Base-by-base conservation (phyloP, 2,797 vertebrate genomes). In the Darevskia nairensis region DNA sequence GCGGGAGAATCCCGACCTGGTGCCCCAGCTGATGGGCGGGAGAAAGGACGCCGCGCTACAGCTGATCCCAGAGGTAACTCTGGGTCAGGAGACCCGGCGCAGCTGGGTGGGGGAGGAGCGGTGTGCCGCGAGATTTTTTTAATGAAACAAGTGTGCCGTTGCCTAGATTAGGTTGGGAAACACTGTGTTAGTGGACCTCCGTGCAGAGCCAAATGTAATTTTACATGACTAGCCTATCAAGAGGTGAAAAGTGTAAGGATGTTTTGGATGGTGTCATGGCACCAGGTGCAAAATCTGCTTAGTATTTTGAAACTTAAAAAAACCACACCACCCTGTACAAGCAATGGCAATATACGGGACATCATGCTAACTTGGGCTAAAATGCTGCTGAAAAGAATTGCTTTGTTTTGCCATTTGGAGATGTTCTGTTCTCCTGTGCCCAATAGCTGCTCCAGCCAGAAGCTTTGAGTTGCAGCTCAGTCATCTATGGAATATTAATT, bases 311-410 rank as follows among this genome's bases (percentile, higher is more conserved):
- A 55, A 55, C 50, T 55, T 44, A 15, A 15, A 55, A 55, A 55
- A 55, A 55, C 10, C 35, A 89, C 27, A 41, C 39, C 59, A 87
- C 89, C 84, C 84, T 90, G 66, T 55, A 35, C 29, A 69, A 84
- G 86, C 74, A 86, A 35, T 79, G 50, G 13, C 50, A 55, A 13
- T 55, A 55, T 55, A 15, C 0, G 13, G 50, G 50, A 55, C 13
- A 55, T 55, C 50, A 55, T 55, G 13, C 13, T 55, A 55, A 15
- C 32, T 93, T 92, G 8, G 44, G 79, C 81, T 90, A 75, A 77
- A 89, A 80, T 35, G 77, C 87, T 68, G 74, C 87, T 91, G 76
- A 88, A 80, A 92, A 91, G 66, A 80, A 77, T 81, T 72, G 74
- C 75, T 90, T 68, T 68, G 83, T 86, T 80, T 72, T 85, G 77